A percentile compares a stretch with the other conserved stretches of the same genome.
Conservation (phyloP, 1,140 invertebrate genomes). For the Pogonomyrmex barbatus region DNA sequence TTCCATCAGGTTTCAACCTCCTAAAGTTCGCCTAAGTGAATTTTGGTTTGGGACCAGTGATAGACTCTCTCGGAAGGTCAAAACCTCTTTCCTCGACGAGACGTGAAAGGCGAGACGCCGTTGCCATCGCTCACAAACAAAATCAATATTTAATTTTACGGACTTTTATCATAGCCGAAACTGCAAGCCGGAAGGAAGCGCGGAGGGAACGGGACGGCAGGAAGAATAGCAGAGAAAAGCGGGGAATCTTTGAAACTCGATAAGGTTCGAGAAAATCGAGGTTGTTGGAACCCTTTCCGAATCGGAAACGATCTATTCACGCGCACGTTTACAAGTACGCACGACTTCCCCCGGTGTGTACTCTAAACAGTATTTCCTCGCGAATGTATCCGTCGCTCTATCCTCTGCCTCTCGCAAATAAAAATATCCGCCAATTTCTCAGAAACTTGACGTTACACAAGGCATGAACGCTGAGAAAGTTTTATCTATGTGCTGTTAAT, state of each 20-base stretch:
- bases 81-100: not conserved
- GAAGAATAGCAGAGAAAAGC: slow-evolving; percentile 13
- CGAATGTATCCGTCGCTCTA: slow-evolving; percentile 46
- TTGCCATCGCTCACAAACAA: slow-evolving; percentile 55
- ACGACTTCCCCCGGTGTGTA: slow-evolving; percentile 51
- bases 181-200: slow-evolving; percentile 40
- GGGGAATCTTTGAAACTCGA: slow-evolving; percentile 69
- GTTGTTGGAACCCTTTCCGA: not conserved
- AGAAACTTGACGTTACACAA: not conserved
- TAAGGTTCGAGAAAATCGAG: slow-evolving; percentile 59
- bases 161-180: slow-evolving; percentile 67
- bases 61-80: slow-evolving; percentile 57
- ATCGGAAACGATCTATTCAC: slow-evolving; percentile 53
- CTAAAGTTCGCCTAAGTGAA: slow-evolving; percentile 68
- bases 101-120: not conserved
- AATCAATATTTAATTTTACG: slow-evolving; percentile 76
- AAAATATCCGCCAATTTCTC: slow-evolving; percentile 7
- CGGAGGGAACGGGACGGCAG: slow-evolving; percentile 13
- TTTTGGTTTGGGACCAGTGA: slow-evolving; percentile 68
- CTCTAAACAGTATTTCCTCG: slow-evolving; percentile 59
- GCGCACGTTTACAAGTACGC: slow-evolving; percentile 32
- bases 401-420: not conserved
- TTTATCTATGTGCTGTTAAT: not conserved
- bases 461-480: not conserved
- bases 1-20: slow-evolving; percentile 29